Conservation (phyloP, 1,140 invertebrate genomes). For the Steinernema feltiae region DNA sequence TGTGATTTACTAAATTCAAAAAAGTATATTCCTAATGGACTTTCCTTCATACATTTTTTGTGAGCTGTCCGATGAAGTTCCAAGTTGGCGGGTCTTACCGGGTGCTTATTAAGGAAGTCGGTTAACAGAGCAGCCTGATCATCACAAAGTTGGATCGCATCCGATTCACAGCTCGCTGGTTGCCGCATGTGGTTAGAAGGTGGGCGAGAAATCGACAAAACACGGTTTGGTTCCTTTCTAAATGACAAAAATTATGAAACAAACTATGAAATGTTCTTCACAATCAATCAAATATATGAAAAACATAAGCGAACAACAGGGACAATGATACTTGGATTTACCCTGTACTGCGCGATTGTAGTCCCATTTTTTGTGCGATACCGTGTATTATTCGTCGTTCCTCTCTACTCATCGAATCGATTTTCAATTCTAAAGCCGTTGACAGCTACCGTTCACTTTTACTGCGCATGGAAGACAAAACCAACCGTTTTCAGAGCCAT, state of each 20-base stretch:
- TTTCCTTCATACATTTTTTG: neutral
- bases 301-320: neutral
- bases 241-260: no score
- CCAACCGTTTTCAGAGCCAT: neutral
- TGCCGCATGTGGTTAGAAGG: neutral
- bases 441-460: neutral
- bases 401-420: slow-evolving; percentile 66
- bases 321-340: slow-evolving; percentile 59
- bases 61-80: neutral
- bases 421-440: neutral
- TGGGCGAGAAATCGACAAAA: slow-evolving; percentile 58
- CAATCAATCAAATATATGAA: neutral
- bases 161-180: slow-evolving; percentile 60
- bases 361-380: slow-evolving; percentile 64
- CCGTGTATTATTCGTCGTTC: slow-evolving; percentile 74
- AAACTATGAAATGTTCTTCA: neutral
- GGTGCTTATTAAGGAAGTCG: neutral
- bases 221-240: slow-evolving; percentile 59
- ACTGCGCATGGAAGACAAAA: no score
- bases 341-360: slow-evolving; percentile 72
- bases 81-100: neutral
- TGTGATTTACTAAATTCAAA: neutral
- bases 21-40: neutral
- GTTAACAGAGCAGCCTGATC: neutral
- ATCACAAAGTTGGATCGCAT: neutral